phyloP scores from a whole-genome alignment of 2,888 invertebrate species.

The Melanostoma mellinum region DNA sequence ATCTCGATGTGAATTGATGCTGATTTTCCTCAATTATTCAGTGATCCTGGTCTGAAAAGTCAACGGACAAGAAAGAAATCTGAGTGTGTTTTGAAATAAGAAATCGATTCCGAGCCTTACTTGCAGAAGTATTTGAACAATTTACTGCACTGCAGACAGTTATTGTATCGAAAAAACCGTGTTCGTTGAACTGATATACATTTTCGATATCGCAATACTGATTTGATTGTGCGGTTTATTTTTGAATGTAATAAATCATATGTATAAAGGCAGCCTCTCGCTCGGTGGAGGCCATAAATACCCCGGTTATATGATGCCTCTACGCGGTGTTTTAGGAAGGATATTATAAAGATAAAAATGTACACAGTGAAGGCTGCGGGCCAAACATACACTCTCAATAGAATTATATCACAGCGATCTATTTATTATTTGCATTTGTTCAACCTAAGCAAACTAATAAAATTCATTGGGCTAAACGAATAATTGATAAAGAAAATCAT shows the following conservation, averaged over 20 bases:
- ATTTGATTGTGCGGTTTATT: background rate
- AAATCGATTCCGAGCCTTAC: no score
- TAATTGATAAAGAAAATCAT: constrained; percentile 26
- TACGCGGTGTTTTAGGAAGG: background rate
- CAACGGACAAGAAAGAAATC: no score
- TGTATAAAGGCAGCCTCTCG: constrained; percentile 27
- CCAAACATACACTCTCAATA: constrained; percentile 19
- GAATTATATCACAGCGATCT: constrained; percentile 13
- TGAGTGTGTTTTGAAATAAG: no score
- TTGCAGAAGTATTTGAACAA: no score
- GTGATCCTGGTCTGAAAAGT: no score
- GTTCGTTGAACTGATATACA: no score
- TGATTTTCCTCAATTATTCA: no score
- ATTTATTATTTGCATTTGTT: constrained; percentile 33
- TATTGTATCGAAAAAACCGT: no score
- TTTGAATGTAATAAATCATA: constrained; percentile 41
- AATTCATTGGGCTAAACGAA: constrained; percentile 24
- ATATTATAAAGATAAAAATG: constrained; percentile 46
- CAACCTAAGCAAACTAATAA: constrained; percentile 31
- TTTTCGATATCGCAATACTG: no score
- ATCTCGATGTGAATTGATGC: no score
- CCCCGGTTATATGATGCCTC: constrained; percentile 10
- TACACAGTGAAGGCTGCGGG: background rate
- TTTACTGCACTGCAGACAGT: no score
- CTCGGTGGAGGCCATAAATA: constrained; percentile 21